These are phyloP conservation scores for Canis aureus DNA, from an alignment of 2,113 vertebrate genomes.

Conservation along the genomic window DNA sequence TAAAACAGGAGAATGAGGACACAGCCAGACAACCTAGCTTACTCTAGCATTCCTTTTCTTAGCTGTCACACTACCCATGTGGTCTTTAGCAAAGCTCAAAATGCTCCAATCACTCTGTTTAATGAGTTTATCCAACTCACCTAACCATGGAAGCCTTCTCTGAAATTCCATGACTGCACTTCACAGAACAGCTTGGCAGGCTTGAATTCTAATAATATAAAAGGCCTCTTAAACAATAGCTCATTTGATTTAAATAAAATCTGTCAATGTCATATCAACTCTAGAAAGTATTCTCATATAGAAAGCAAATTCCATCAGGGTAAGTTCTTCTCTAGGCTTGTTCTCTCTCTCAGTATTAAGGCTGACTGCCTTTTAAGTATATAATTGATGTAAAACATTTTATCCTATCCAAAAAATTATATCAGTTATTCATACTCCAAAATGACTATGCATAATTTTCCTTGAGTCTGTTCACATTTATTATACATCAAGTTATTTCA, in stretches of 20 bases:
- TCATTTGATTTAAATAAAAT: constrained; percentile 13
- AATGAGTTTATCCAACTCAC: not conserved
- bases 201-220: constrained; percentile 42
- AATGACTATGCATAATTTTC: not conserved
- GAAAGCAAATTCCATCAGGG: not conserved
- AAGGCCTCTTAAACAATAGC: constrained; percentile 13
- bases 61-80: not conserved
- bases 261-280: not conserved
- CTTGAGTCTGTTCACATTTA: constrained; percentile 24
- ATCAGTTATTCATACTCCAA: constrained; percentile 43
- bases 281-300: constrained; percentile 25
- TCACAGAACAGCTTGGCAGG: constrained; percentile 46
- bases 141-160: not conserved
- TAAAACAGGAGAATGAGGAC: constrained; percentile 24
- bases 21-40: not conserved
- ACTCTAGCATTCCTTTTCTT: not conserved
- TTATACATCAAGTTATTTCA: constrained; percentile 7
- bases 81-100: not conserved
- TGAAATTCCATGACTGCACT: not conserved
- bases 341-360: not conserved
- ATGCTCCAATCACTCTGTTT: not conserved
- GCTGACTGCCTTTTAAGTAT: not conserved
- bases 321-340: not conserved
- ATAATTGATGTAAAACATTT: constrained; percentile 25
- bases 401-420: not conserved